Evolutionary conservation across 2,888 invertebrate genomes (phyloP).

Genomic region (Diloba caeruleocephala): DNA sequence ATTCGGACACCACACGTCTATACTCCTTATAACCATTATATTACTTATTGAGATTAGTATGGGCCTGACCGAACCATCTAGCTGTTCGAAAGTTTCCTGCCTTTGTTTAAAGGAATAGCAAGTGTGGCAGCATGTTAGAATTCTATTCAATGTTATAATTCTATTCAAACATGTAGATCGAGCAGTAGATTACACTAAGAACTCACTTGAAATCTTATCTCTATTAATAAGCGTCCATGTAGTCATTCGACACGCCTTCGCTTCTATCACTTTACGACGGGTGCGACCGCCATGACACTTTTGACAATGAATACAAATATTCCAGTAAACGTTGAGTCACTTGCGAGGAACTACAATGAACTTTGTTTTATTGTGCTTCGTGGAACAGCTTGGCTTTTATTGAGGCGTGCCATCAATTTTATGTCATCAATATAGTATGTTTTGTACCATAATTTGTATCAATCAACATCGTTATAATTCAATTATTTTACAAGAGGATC

Average conservation of each 20-base stretch:
- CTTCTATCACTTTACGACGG: conserved; percentile 26
- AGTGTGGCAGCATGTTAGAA: background rate
- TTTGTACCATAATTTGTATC: too few relatives aligned
- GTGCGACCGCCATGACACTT: conserved; percentile 20
- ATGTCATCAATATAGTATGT: too few relatives aligned
- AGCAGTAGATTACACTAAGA: conserved; percentile 1
- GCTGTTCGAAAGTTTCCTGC: too few relatives aligned
- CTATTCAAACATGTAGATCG: conserved; percentile 16
- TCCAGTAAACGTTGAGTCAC: conserved; percentile 14
- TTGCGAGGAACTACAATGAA: conserved; percentile 2
- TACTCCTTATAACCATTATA: too few relatives aligned
- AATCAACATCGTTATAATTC: too few relatives aligned
- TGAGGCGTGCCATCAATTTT: background rate
- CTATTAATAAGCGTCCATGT: conserved; percentile 5
- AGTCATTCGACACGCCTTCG: conserved; percentile 35
- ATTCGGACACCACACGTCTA: too few relatives aligned
- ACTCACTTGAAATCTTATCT: conserved; percentile 29
- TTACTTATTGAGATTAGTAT: too few relatives aligned
- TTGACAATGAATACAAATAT: conserved; percentile 19
- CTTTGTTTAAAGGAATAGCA: background rate
- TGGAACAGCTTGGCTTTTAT: conserved; percentile 1
- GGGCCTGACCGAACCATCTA: too few relatives aligned
- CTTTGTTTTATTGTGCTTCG: background rate
- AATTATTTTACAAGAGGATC: too few relatives aligned
- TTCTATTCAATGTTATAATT: background rate